Evolutionary conservation across 2,888 invertebrate species (phyloP).

Genomic region (Protonemura montana): DNA sequence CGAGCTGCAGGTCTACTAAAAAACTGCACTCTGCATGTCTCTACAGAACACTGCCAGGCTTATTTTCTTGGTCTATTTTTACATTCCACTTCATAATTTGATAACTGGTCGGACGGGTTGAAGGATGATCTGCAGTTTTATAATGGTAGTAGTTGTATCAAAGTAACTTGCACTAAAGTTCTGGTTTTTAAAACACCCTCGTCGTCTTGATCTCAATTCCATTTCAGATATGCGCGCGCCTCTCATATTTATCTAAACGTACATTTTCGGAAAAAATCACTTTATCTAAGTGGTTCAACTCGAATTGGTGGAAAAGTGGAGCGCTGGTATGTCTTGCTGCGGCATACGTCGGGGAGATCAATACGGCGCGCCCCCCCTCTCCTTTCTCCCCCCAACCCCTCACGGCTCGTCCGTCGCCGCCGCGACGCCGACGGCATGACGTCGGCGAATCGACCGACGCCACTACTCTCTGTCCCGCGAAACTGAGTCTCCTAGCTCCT

Average conservation of each 20-base stretch:
- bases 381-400: background rate
- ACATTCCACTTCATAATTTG: background rate
- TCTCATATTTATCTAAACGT: background rate
- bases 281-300: background rate
- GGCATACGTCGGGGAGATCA: slow-evolving; percentile 14
- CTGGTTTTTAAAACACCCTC: background rate
- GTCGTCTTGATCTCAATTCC: too few species aligned
- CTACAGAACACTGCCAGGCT: too few species aligned
- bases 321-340: slow-evolving; percentile 10
- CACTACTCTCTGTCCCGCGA: background rate
- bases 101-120: background rate
- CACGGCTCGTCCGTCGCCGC: background rate
- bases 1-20: too few species aligned
- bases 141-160: background rate
- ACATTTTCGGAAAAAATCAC: background rate
- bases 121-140: background rate
- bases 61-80: background rate
- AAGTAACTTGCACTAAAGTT: background rate
- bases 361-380: slow-evolving; percentile 20
- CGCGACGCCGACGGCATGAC: background rate
- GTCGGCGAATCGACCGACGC: slow-evolving; percentile 17
- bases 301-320: background rate
- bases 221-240: background rate
- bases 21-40: background rate
- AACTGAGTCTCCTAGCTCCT: background rate